Evolutionary conservation across 2,113 vertebrate genomes (phyloP), one percentile per base, ranked within the genome.

Genomic region (Cottus gobio): DNA sequence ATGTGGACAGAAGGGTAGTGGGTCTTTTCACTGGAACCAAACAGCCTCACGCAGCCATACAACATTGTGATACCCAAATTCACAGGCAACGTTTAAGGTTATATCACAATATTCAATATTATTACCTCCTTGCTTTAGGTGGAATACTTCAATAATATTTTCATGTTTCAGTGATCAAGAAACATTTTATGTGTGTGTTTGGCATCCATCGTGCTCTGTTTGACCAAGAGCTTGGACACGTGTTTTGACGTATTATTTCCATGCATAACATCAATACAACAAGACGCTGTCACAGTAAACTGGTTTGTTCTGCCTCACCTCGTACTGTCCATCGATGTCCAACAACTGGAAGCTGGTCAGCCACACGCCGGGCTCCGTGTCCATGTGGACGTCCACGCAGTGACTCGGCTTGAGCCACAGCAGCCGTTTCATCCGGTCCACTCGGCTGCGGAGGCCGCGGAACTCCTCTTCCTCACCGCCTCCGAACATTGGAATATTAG

Each of bases 291-390:
- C 6, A 22, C 18, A 16, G 20, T 73, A 39, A 39, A 4, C 12
- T 3, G 10, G 28, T 56, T 26, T 15, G 12, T 39, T 37, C 39
- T 16, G 18, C 31, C 93, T 91, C 60, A 95, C 94, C 86, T 93
- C 82, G 75, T 10, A 39, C 20, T 71, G 72, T 22, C 84, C 75
- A 8, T 93, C 91, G 0, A 85, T 83, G 77, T 93, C 92, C 79
- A 94, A 60, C 16, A 80, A 26, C 71, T 94, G 92, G 86, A 95
- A 95, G 86, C 93, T 87, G 26, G 88, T 91, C n/a, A 95, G 93
- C 90, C 93, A 94, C 56, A 95, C 87, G 1, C 93, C 90, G 0
- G 90, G 87, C 73, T 92, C 87, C 2, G 71, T 85, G 84, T 94
- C 86, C 50, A 31, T 83, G 77, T 91, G 89, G 42, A 85, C 18